Conservation (phyloP, 2,113 vertebrate species). For the Pelodiscus sinensis region DNA sequence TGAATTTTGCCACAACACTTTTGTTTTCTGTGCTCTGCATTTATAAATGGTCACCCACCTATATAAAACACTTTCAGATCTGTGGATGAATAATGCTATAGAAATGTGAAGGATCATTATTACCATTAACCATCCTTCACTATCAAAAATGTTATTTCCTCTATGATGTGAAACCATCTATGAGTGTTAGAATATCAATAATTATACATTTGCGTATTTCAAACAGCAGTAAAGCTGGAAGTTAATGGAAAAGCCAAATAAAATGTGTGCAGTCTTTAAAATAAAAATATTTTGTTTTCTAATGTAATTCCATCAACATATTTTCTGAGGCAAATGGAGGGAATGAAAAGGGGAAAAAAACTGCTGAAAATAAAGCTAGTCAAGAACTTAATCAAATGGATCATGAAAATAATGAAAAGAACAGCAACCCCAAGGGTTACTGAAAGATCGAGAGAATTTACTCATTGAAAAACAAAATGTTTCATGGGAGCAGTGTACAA, state of each 20-base stretch:
- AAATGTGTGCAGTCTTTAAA: neutral
- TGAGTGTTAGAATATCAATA: neutral
- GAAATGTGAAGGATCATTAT: neutral
- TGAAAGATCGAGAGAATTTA: conserved; percentile 12
- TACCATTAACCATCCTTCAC: neutral
- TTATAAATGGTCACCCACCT: neutral
- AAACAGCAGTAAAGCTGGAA: neutral
- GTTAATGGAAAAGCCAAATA: neutral
- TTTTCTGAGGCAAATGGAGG: neutral
- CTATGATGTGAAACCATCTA: neutral
- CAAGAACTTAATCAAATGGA: neutral
- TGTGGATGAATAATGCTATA: neutral
- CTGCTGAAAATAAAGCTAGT: neutral
- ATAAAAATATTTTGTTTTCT: neutral
- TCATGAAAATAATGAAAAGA: neutral
- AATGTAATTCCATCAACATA: neutral
- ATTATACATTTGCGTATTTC: neutral
- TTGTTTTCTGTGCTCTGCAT: neutral
- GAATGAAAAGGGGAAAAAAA: neutral
- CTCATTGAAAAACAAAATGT: neutral
- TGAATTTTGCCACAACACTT: neutral
- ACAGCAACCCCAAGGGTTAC: neutral
- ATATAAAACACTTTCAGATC: neutral
- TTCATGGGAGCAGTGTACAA: neutral
- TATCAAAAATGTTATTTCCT: neutral